Conservation (phyloP, 92 coral and sea anemone species). For the Epizoanthus ramosus region DNA sequence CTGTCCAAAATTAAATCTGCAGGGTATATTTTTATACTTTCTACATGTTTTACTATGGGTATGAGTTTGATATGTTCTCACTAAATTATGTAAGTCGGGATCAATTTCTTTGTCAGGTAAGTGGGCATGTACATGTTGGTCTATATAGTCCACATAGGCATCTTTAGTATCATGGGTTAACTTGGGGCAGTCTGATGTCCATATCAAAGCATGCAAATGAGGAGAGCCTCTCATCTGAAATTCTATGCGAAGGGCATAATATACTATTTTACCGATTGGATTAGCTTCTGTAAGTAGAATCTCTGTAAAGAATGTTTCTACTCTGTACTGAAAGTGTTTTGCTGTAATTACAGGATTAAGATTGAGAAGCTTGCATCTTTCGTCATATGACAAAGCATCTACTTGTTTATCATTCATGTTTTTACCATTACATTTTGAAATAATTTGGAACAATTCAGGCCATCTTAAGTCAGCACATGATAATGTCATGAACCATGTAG, state of each 20-base stretch:
- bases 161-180: slow-evolving; percentile 35
- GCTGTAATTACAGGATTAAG: slow-evolving; percentile 48
- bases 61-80: slow-evolving; percentile 63
- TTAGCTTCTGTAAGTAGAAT: slow-evolving; percentile 17
- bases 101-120: slow-evolving; percentile 59
- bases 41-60: slow-evolving; percentile 67
- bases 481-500: slow-evolving; percentile 47
- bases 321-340: slow-evolving; percentile 53
- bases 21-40: slow-evolving; percentile 62
- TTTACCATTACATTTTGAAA: slow-evolving; percentile 15
- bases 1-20: slow-evolving; percentile 78
- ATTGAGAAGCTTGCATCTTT: slow-evolving; percentile 37
- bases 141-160: slow-evolving; percentile 43
- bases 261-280: slow-evolving; percentile 41
- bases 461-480: slow-evolving; percentile 47
- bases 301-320: slow-evolving; percentile 36
- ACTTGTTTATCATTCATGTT: slow-evolving; percentile 37
- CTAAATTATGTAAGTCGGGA: slow-evolving; percentile 53
- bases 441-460: slow-evolving; percentile 44
- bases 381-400: slow-evolving; percentile 43
- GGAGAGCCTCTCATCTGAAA: slow-evolving; percentile 45
- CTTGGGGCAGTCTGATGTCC: slow-evolving; percentile 45
- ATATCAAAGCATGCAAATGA: slow-evolving; percentile 25
- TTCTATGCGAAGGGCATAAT: slow-evolving; percentile 46
- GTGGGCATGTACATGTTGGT: slow-evolving; percentile 55